A percentile compares a stretch with the other conserved stretches of the same genome.
phyloP scores from a whole-genome alignment of 2,797 vertebrate species.

The Sternotherus odoratus region DNA sequence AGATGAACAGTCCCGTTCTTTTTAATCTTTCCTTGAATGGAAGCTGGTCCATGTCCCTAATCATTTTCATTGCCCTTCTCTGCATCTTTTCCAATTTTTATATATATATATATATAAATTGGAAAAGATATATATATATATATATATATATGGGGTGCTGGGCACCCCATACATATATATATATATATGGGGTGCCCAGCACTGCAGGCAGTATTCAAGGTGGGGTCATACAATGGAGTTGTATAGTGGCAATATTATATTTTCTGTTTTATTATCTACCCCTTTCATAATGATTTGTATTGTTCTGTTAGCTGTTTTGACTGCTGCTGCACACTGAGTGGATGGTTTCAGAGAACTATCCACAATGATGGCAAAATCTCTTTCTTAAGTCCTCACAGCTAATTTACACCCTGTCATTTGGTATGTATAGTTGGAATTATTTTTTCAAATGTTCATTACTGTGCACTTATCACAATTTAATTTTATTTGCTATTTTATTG shows the following conservation, averaged over 20 bases:
- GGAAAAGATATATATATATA: too few species aligned
- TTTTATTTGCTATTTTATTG: not conserved
- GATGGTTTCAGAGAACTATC: not conserved
- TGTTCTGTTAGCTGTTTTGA: not conserved
- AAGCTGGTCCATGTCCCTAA: not conserved
- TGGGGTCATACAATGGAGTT: not conserved
- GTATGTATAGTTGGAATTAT: not conserved
- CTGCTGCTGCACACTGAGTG: not conserved
- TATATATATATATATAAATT: too few species aligned
- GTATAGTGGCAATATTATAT: not conserved
- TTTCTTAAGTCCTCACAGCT: not conserved
- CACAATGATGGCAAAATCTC: not conserved
- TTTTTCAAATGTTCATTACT: not conserved
- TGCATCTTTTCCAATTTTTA: not conserved
- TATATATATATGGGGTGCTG: too few species aligned
- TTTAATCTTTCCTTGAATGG: not conserved
- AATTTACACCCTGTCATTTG: not conserved
- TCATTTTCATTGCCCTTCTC: not conserved
- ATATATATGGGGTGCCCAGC: not conserved
- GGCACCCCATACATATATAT: too few species aligned
- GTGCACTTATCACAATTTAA: not conserved
- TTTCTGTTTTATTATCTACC: not conserved
- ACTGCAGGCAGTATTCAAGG: not conserved
- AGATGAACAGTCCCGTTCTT: not conserved
- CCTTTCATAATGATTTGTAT: not conserved